Evolutionary conservation across 2,113 vertebrate genomes (phyloP), one percentile per base, ranked within the genome.

Genomic region (Rhinolophus ferrumequinum): DNA sequence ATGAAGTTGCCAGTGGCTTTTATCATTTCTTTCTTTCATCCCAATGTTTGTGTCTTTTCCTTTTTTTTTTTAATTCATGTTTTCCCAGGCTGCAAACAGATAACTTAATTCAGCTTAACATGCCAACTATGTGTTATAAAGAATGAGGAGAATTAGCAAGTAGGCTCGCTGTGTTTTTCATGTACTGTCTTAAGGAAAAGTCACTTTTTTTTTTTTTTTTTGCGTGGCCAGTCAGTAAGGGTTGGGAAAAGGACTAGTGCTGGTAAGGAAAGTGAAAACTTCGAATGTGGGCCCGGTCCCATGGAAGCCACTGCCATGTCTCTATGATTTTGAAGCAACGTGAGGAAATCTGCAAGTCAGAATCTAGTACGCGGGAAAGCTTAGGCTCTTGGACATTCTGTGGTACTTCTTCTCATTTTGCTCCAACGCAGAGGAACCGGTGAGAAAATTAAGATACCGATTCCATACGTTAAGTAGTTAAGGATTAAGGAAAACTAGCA

Each of bases 11-110:
- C 90, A 80, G 2, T 13, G 54, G 83, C 87, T 87, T 93, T 79
- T 5, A 58, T 22, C 11, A 67, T 84, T 4, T 28, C 83, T 97
- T 96, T 5, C 67, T 97, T 96, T 6, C 67, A 94, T 47, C 22
- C 64, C 21, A 9, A 0, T 15, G 19, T 62, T 8, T 3, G 5
- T 8, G 60, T n/a, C 2, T 94, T 13, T 60, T 8, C 11, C 6
- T 13, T 22, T 96, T 6, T 38, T 38, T 38, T 38, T n/a, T 35
- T 16, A 30, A 33, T 58, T 67, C 0, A 0, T 5, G 44, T 38
- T 3, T 86, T 13, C 0, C 4, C 3, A 70, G 62, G 13, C 33
- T 92, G 7, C 5, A 96, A 91, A 33, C 4, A 89, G 38, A 64
- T 82, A 81, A 72, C 15, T 66, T 95, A 47, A 95, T 97, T 75